phyloP scores from a whole-genome alignment of 1,140 invertebrate species.

The Drosophila pachea region DNA sequence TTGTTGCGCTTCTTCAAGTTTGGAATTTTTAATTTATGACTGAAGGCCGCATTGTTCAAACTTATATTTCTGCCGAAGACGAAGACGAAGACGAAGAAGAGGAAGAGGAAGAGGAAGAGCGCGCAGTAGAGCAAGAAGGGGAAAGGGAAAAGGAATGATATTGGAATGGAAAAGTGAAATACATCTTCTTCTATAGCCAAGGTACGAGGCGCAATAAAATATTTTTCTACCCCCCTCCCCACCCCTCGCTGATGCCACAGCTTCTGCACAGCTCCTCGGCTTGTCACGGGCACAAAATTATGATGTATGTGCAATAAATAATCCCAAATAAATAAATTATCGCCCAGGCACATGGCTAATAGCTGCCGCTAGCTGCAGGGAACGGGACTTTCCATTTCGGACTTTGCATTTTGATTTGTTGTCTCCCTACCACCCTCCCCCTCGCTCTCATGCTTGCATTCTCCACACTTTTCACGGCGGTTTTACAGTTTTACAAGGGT shows the following conservation, averaged over 20 bases:
- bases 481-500: conserved; percentile 75
- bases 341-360: conserved; percentile 51
- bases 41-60: conserved; percentile 71
- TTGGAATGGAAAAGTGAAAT: conserved; percentile 19
- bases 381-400: conserved; percentile 42
- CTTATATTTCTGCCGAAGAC: conserved; percentile 62
- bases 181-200: conserved; percentile 25
- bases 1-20: conserved; percentile 74
- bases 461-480: conserved; percentile 55
- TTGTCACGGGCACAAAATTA: conserved; percentile 66
- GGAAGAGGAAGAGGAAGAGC: conserved; percentile 1
- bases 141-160: background rate
- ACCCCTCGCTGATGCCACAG: no score
- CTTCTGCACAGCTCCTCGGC: conserved; percentile 15
- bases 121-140: no score
- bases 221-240: conserved; percentile 21
- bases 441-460: conserved; percentile 2
- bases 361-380: conserved; percentile 43
- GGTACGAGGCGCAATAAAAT: conserved; percentile 39
- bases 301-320: conserved; percentile 78
- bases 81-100: conserved; percentile 2
- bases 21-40: conserved; percentile 77
- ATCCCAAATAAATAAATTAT: conserved; percentile 78
- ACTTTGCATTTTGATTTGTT: conserved; percentile 57
- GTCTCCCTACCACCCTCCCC: conserved; percentile 14